Percentiles rank a stretch among this genome's conserved stretches.
Evolutionary conservation across 2,888 invertebrate genomes (phyloP).

Genomic region (Tanytarsus gracilentus): DNA sequence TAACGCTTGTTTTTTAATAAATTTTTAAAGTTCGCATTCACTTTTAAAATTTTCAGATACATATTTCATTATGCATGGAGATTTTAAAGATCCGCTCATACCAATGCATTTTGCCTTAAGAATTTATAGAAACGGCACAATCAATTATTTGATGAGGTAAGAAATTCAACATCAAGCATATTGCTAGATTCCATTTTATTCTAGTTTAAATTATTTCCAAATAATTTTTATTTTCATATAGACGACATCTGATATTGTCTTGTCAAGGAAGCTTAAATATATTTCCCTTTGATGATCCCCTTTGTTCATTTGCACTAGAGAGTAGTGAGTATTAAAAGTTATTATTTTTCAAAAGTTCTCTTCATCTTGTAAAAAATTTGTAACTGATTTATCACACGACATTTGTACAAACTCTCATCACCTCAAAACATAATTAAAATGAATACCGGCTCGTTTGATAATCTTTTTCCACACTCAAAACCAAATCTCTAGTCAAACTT

Average conservation of each 20-base stretch:
- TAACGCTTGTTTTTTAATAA: too few relatives aligned
- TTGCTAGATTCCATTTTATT: background rate
- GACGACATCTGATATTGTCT: constrained; percentile 82
- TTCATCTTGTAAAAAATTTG: too few relatives aligned
- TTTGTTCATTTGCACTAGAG: constrained; percentile 92
- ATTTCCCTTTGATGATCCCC: constrained; percentile 92
- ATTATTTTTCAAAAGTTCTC: background rate
- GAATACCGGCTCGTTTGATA: too few relatives aligned
- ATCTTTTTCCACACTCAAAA: too few relatives aligned
- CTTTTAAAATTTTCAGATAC: too few relatives aligned
- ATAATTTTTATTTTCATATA: too few relatives aligned
- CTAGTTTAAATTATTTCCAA: constrained; percentile 6
- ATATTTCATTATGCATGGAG: constrained; percentile 93
- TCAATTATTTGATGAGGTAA: constrained; percentile 86
- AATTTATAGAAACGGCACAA: constrained; percentile 87
- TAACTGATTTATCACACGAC: background rate
- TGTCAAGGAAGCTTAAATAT: constrained; percentile 90
- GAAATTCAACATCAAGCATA: constrained; percentile 32
- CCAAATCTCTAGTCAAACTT: too few relatives aligned
- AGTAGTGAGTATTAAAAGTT: constrained; percentile 72
- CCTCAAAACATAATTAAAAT: background rate
- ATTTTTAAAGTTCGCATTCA: too few relatives aligned
- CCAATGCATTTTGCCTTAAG: constrained; percentile 88
- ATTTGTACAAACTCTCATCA: background rate
- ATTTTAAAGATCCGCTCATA: constrained; percentile 88